Base-by-base conservation (phyloP, 2,113 vertebrate genomes). In the Calypte anna region DNA sequence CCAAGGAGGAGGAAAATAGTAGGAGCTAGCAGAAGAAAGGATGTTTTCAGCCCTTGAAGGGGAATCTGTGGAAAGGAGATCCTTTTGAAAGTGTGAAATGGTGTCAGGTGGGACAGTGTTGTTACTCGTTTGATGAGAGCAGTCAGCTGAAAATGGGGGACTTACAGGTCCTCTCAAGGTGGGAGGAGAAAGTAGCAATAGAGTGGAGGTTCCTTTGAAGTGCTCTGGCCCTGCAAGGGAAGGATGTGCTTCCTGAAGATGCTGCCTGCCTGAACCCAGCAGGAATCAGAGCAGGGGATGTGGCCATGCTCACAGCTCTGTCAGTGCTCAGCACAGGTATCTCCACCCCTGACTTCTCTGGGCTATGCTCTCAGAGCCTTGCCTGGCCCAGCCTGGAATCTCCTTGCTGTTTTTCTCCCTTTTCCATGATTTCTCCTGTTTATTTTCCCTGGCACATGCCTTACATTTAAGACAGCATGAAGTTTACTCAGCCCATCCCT, bases 21-120 rank as follows among this genome's bases (percentile, higher is more conserved):
- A 73, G 67, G 82, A 82, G n/a, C 43, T 2, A 22, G 58, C 9
- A 91, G 90, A 88, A 96, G 68, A 91, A 93, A 93, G 75, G 79
- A 55, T 67, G 59, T 70, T 96, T 80, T 59, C 70, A 67, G 27
- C 54, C 23, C 75, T 82, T 91, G 90, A 90, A 91, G 82, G 63
- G 81, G 38, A 82, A 87, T 61, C 33, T 48, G 40, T 25, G 73
- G 84, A 66, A 68, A 82, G 62, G 54, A 77, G 40, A 83, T 88
- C 62, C 67, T 90, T 78, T 91, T 43, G 25, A 51, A 92, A 59
- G 84, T 55, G 72, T 59, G 44, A 91, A 96, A 88, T 38, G 46
- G 40, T 89, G 87, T 55, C 72, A 48, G 82, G 62, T 43, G 70
- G 82, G 90, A n/a, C 1, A 74, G 38, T 59, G 18, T 19, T 77